Base-by-base conservation (phyloP, 2,113 vertebrate genomes). In the Pseudorhombus dupliciocellatus region DNA sequence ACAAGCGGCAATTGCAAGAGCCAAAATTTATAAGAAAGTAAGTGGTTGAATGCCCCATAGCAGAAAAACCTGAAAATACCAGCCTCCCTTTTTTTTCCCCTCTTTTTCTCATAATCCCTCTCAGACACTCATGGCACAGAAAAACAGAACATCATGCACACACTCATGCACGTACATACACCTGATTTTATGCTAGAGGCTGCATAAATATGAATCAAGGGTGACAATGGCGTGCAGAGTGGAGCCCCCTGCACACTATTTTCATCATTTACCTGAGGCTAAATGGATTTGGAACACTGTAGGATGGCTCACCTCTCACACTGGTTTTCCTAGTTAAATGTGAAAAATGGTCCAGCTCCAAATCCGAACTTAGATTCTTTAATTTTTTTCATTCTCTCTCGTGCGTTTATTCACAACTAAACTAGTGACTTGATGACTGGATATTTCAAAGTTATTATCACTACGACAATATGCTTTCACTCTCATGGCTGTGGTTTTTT, bases 231-330 rank as follows among this genome's bases (percentile, higher is more conserved):
- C 62, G 58, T 84, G 86, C 87, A 77, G 86, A 87, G 84, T 84
- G 81, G 78, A 90, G 85, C 84, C 70, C 88, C 59, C 57, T 88
- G 90, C 84, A 86, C 89, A 78, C 87, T 82, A 86, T 89, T 89
- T 89, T 77, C 87, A 81, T 86, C 88, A 81, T 87, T 90, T 88
- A 88, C 88, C 79, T 88, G n/a, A 65, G 88, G 85, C 90, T 86
- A 88, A 90, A 90, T 90, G 88, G 88, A 89, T 90, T 86, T 78
- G 75, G 84, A 89, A 81, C 88, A 82, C 84, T 59, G 80, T 55
- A 73, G 87, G 89, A 85, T 77, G 75, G 83, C 72, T 90, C 79
- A 87, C 87, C 86, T 80, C 71, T 88, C 87, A 81, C 89, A 87
- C 81, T 22, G 70, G 57, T 86, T 80, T 79, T 73, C 75, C 86